phyloP scores from a whole-genome alignment of 2,888 invertebrate species.

The Selenia dentaria region DNA sequence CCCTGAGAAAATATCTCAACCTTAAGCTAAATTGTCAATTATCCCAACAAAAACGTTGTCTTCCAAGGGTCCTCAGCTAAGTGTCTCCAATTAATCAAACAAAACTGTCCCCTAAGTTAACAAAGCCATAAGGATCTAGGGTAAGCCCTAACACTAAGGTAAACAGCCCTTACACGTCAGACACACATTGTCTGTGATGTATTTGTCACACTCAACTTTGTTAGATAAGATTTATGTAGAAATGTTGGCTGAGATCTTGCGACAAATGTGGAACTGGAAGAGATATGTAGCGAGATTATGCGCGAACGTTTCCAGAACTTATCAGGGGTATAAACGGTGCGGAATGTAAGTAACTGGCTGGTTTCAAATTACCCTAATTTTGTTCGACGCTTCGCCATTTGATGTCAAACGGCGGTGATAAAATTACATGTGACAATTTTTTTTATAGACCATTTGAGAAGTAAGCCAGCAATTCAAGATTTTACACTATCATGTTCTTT shows the following conservation, averaged over 20 bases:
- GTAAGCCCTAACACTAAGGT: conserved; percentile 11
- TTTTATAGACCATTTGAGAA: too few relatives aligned
- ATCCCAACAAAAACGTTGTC: neutral
- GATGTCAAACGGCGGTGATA: too few relatives aligned
- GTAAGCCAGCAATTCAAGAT: too few relatives aligned
- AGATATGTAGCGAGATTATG: neutral
- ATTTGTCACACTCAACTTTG: conserved; percentile 19
- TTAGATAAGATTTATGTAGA: conserved; percentile 18
- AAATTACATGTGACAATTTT: too few relatives aligned
- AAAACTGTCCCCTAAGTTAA: conserved; percentile 8
- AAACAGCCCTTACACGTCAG: conserved; percentile 12
- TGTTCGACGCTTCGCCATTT: too few relatives aligned
- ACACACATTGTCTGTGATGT: conserved; percentile 11
- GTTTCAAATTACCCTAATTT: too few relatives aligned
- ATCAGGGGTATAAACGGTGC: too few relatives aligned
- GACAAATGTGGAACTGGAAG: neutral
- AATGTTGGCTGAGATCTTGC: neutral
- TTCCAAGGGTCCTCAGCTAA: neutral
- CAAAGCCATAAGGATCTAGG: conserved; percentile 10
- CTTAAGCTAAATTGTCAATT: neutral
- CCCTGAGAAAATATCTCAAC: too few relatives aligned
- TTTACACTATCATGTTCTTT: too few relatives aligned
- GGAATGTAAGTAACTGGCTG: too few relatives aligned
- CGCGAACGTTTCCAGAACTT: too few relatives aligned
- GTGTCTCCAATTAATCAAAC: conserved; percentile 15